Percentiles rank a stretch among this genome's conserved stretches.
Evolutionary conservation across 2,888 invertebrate species (phyloP).

Genomic region (Dicycla oo): DNA sequence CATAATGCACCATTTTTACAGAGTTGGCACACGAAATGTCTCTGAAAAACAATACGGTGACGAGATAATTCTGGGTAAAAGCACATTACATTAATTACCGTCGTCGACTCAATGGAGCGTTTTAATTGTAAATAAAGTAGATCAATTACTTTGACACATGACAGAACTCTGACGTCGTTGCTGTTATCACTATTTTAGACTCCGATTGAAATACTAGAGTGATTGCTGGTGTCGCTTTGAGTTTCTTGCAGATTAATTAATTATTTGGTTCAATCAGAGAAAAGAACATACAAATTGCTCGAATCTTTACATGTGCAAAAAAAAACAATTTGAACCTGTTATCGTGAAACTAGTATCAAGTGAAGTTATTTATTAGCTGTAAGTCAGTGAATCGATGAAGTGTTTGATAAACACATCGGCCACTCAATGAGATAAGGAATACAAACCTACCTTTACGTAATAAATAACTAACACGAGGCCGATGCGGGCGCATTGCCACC

Average conservation of each 20-base stretch:
- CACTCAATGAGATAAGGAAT: slow-evolving; percentile 78
- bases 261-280: slow-evolving; percentile 20
- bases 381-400: slow-evolving; percentile 76
- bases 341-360: slow-evolving; percentile 72
- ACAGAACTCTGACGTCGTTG: slow-evolving; percentile 30
- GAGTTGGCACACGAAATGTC: slow-evolving; percentile 42
- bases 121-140: slow-evolving; percentile 36
- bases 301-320: slow-evolving; percentile 63
- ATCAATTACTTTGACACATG: slow-evolving; percentile 46
- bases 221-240: slow-evolving; percentile 7
- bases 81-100: slow-evolving; percentile 24
- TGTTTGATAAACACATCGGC: slow-evolving; percentile 81
- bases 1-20: slow-evolving; percentile 11
- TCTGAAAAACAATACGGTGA: slow-evolving; percentile 35
- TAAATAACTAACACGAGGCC: slow-evolving; percentile 73
- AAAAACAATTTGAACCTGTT: slow-evolving; percentile 69
- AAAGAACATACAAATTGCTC: slow-evolving; percentile 25
- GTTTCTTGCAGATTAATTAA: slow-evolving; percentile 11
- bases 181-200: slow-evolving; percentile 4
- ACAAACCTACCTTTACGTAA: slow-evolving; percentile 84
- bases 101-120: slow-evolving; percentile 7
- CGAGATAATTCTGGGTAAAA: slow-evolving; percentile 9
- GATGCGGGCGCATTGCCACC: slow-evolving; percentile 67
- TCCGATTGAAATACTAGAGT: slow-evolving; percentile 6
- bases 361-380: slow-evolving; percentile 78